These are phyloP conservation scores for Tiliqua scincoides DNA, from an alignment of 2,113 vertebrate species.

Conservation along the genomic window DNA sequence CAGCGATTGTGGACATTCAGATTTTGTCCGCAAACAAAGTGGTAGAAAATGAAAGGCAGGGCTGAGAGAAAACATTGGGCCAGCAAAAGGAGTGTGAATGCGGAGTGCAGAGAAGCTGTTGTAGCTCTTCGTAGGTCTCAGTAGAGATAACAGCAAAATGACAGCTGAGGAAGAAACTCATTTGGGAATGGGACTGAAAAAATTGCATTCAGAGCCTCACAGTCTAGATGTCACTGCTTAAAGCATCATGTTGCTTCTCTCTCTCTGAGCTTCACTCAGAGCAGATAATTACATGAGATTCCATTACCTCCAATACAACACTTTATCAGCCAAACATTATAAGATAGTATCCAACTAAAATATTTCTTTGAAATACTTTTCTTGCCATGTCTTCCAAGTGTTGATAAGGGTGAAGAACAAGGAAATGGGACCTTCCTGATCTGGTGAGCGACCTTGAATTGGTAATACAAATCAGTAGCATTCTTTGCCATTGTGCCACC, in stretches of 20 bases:
- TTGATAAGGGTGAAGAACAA: background rate
- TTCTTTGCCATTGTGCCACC: no score
- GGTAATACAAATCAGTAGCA: no score
- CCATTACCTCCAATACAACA: background rate
- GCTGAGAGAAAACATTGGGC: background rate
- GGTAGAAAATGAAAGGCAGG: background rate
- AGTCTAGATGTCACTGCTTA: background rate
- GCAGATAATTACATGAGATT: background rate
- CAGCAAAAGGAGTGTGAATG: background rate
- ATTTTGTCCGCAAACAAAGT: background rate
- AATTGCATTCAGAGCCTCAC: background rate
- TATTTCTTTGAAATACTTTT: background rate
- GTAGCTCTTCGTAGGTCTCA: background rate
- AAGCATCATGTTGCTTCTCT: background rate
- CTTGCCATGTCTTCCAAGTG: background rate
- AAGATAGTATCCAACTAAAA: slow-evolving; percentile 1
- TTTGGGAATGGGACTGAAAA: background rate
- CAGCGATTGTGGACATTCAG: background rate
- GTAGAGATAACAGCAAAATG: slow-evolving; percentile 2
- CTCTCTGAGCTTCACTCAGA: background rate
- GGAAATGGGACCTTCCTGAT: background rate
- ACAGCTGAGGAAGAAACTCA: slow-evolving; percentile 3
- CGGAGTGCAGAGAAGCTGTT: background rate
- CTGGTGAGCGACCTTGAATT: background rate
- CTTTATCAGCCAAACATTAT: slow-evolving; percentile 10